These are phyloP conservation scores for Lichenostomus cassidix DNA, from an alignment of 2,113 vertebrate species.

Conservation along the genomic window DNA sequence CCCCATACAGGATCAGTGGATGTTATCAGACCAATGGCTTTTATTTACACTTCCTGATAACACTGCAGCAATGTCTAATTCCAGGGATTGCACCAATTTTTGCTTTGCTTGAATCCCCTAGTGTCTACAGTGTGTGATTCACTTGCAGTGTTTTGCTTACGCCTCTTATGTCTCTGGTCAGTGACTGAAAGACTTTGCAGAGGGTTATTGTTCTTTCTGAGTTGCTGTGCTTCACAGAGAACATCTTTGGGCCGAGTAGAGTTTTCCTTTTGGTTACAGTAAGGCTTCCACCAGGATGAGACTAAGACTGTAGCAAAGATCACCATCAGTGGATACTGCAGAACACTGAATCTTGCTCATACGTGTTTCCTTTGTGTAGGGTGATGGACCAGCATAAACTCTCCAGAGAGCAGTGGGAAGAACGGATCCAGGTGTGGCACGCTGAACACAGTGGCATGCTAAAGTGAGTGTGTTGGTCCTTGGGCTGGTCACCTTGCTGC, in stretches of 20 bases:
- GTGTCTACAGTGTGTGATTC: background rate
- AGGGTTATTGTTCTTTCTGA: background rate
- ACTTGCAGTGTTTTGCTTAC: background rate
- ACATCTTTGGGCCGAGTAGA: background rate
- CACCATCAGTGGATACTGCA: background rate
- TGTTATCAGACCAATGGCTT: background rate
- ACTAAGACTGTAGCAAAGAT: background rate
- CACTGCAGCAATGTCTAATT: background rate
- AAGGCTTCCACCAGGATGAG: background rate
- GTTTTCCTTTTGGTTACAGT: background rate
- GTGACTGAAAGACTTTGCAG: background rate
- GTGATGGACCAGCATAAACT: constrained; percentile 97
- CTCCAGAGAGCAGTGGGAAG: constrained; percentile 94
- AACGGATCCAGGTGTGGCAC: constrained; percentile 96
- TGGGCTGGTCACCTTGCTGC: background rate
- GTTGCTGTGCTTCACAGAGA: background rate
- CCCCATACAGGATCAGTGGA: background rate
- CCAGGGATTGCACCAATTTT: background rate
- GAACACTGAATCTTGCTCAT: background rate
- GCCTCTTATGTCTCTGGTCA: background rate
- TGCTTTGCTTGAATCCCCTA: background rate
- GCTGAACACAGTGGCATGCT: constrained; percentile 92
- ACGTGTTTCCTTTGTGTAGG: constrained; percentile 62
- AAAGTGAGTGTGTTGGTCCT: constrained; percentile 78
- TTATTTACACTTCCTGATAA: background rate